phyloP scores from a whole-genome alignment of 2,113 vertebrate species.

The Prionailurus bengalensis region DNA sequence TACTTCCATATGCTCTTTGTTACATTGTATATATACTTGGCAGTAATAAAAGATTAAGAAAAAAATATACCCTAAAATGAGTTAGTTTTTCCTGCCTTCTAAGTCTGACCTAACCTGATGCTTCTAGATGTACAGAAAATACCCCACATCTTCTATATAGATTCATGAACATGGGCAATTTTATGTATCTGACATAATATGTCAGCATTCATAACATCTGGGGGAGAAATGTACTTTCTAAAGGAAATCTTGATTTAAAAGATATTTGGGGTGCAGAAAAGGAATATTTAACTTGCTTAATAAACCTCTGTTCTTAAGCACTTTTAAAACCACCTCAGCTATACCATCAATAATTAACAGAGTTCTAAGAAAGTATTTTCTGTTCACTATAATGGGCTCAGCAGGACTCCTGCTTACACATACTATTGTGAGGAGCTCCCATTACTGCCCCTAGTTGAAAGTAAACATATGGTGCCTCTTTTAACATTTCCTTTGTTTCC shows the following conservation, averaged over 20 bases:
- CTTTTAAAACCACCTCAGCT: background rate
- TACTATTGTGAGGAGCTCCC: background rate
- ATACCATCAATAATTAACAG: background rate
- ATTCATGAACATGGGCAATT: background rate
- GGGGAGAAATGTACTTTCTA: background rate
- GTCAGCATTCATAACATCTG: conserved; percentile 7
- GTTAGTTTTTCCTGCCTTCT: background rate
- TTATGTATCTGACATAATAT: background rate
- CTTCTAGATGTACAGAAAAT: conserved; percentile 21
- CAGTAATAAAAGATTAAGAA: background rate
- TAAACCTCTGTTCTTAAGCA: background rate
- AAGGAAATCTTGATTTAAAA: conserved; percentile 14
- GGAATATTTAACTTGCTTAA: background rate
- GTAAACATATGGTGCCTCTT: conserved; percentile 10
- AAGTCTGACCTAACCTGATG: background rate
- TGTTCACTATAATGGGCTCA: background rate
- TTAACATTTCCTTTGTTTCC: conserved; percentile 60
- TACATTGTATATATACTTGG: background rate
- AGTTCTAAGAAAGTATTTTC: background rate
- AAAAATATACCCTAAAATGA: background rate
- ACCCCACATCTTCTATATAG: background rate
- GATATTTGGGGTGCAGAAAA: background rate
- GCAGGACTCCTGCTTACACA: background rate
- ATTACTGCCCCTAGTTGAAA: background rate
- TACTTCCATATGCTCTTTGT: background rate